These are phyloP conservation scores for Hozukius guyotensis DNA, from an alignment of 2,797 vertebrate species.

Conservation along the genomic window DNA sequence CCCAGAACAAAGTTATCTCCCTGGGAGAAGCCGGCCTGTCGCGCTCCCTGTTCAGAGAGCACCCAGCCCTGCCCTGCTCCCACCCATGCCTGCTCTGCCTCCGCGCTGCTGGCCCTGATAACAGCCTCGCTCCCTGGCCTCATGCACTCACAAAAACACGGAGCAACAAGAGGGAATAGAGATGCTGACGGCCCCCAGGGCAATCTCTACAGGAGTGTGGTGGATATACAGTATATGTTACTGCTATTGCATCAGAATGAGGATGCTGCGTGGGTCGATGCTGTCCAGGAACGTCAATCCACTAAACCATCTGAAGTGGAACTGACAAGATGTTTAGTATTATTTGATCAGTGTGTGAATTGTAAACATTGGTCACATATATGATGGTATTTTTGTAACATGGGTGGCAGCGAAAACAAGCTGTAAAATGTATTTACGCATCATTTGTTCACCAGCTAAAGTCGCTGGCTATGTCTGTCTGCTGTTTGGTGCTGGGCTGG, in stretches of 20 bases:
- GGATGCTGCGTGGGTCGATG: constrained; percentile 2
- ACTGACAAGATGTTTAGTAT: background rate
- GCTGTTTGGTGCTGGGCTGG: background rate
- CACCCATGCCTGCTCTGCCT: constrained; percentile 63
- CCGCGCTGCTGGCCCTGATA: constrained; percentile 64
- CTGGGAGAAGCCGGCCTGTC: constrained; percentile 61
- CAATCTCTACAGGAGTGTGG: constrained; percentile 1
- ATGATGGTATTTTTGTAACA: background rate
- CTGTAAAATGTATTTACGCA: background rate
- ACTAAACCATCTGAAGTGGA: background rate
- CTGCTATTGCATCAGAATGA: constrained; percentile 40
- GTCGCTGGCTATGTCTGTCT: too few species aligned
- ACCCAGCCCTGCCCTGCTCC: constrained; percentile 61
- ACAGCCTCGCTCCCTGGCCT: constrained; percentile 34
- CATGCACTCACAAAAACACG: constrained; percentile 28
- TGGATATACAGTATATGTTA: constrained; percentile 31
- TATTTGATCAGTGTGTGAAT: background rate
- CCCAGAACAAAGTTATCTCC: constrained; percentile 81
- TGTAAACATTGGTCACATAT: background rate
- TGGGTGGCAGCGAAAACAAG: background rate
- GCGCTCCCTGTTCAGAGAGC: constrained; percentile 54
- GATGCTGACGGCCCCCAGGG: constrained; percentile 14
- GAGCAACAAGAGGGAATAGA: constrained; percentile 15
- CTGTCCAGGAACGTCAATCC: constrained; percentile 12
- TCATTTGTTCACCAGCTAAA: background rate